Evolutionary conservation across 1,140 invertebrate species (phyloP).

Genomic region (Ooceraea biroi): DNA sequence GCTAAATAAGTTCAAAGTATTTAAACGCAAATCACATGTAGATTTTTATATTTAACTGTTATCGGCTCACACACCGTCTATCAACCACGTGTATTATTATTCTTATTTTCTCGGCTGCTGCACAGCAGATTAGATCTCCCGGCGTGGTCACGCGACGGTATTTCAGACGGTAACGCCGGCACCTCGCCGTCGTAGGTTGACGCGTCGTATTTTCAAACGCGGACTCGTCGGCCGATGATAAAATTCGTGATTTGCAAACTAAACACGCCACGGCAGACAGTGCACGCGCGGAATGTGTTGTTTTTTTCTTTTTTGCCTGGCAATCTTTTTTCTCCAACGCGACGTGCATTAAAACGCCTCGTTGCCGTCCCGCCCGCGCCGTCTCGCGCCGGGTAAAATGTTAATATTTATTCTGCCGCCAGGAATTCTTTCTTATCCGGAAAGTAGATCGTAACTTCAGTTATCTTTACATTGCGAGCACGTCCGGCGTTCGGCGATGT

Average conservation of each 20-base stretch:
- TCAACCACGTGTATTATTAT: slow-evolving; percentile 22
- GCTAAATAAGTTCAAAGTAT: neutral
- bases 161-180: slow-evolving; percentile 29
- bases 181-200: slow-evolving; percentile 5
- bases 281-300: slow-evolving; percentile 53
- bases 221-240: slow-evolving; percentile 35
- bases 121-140: slow-evolving; percentile 27
- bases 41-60: slow-evolving; percentile 39
- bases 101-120: slow-evolving; percentile 9
- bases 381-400: slow-evolving; percentile 23
- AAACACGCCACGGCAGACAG: slow-evolving; percentile 41
- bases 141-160: slow-evolving; percentile 32
- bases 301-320: slow-evolving; percentile 30
- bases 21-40: slow-evolving; percentile 3
- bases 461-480: slow-evolving; percentile 60
- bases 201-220: neutral
- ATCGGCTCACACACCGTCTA: neutral
- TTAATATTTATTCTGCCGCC: slow-evolving; percentile 55
- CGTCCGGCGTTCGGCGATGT: slow-evolving; percentile 60
- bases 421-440: slow-evolving; percentile 56
- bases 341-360: slow-evolving; percentile 39
- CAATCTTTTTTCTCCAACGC: neutral
- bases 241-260: slow-evolving; percentile 57
- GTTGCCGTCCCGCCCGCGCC: neutral
- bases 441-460: slow-evolving; percentile 56